A percentile compares a stretch with the other conserved stretches of the same genome.
phyloP scores from a whole-genome alignment of 2,888 invertebrate species.

The Halocaridina rubra region DNA sequence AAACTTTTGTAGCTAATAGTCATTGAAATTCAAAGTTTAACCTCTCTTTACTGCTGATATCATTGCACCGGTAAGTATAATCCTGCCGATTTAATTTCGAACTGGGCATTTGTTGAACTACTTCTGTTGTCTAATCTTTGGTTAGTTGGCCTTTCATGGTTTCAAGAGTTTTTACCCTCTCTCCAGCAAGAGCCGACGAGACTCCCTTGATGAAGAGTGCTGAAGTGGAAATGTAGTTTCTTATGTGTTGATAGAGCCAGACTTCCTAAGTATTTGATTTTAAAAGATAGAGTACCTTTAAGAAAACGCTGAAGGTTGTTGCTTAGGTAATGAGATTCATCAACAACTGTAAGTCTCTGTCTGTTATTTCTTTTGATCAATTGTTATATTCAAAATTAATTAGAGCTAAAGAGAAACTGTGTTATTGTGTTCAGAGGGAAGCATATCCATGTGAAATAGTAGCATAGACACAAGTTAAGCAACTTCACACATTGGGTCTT shows the following conservation, averaged over 20 bases:
- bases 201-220: not conserved
- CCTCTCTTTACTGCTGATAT: not conserved
- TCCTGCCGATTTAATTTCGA: constrained; percentile 20
- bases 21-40: not conserved
- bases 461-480: not conserved
- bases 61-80: constrained; percentile 18
- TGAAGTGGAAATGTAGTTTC: not conserved
- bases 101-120: not conserved
- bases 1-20: constrained; percentile 20
- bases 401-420: not conserved
- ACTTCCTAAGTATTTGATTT: not conserved
- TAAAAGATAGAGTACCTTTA: not conserved
- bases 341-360: not conserved
- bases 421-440: constrained; percentile 18
- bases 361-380: not conserved
- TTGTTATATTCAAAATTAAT: not conserved
- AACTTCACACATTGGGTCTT: not conserved
- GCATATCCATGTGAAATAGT: not conserved
- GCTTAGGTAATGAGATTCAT: not conserved
- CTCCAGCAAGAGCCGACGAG: not conserved
- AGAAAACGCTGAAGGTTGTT: not conserved
- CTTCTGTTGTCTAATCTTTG: not conserved
- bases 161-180: not conserved
- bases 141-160: not conserved
- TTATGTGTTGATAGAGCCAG: not conserved